Evolutionary conservation across 2,797 vertebrate genomes (phyloP).

Genomic region (Cottoperca gobio): DNA sequence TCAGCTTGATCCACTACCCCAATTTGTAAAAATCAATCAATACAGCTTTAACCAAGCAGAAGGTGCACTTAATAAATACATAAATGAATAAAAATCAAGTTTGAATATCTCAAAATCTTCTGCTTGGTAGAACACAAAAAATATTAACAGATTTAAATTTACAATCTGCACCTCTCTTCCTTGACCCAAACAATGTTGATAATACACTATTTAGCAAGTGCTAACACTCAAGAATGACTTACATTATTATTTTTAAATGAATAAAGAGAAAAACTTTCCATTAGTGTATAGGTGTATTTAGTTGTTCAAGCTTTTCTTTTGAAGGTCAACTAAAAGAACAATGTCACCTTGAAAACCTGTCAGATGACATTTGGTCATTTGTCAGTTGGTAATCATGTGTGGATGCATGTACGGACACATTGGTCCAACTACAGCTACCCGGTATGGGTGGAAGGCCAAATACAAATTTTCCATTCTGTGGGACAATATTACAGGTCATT

Average conservation of each 20-base stretch:
- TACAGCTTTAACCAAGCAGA: background rate
- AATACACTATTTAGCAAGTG: background rate
- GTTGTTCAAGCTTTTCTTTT: background rate
- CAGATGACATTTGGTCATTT: background rate
- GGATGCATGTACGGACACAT: no score
- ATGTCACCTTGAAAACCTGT: background rate
- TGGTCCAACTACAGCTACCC: no score
- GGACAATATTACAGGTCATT: no score
- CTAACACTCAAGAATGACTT: no score
- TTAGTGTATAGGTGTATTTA: no score
- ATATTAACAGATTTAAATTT: no score
- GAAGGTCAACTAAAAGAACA: background rate
- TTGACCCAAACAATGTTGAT: background rate
- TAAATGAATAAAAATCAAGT: background rate
- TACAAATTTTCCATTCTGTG: no score
- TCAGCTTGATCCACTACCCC: background rate
- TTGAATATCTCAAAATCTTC: background rate
- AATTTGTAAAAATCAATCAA: background rate
- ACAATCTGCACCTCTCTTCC: no score
- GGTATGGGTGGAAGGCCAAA: no score
- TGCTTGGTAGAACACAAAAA: no score
- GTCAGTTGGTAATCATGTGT: background rate
- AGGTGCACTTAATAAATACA: background rate
- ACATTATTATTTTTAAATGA: no score
- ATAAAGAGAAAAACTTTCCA: no score